phyloP scores from a whole-genome alignment of 1,140 invertebrate species.

The Mercenaria mercenaria region DNA sequence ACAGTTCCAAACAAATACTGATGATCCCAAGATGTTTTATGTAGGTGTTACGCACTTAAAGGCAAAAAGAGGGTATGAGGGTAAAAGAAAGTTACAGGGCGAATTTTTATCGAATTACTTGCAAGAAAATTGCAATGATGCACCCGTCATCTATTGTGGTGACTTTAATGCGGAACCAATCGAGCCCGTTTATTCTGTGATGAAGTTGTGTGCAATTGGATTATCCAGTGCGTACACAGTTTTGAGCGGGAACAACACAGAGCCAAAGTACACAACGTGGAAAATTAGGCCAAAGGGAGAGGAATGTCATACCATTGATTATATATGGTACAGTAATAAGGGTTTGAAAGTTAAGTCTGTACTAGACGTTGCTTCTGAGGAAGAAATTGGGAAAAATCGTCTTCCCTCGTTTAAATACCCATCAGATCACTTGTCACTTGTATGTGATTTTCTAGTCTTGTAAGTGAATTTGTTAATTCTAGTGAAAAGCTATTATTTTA shows the following conservation, averaged over 20 bases:
- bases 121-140: conserved; percentile 82
- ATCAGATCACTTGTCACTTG: conserved; percentile 93
- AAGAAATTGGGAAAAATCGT: conserved; percentile 90
- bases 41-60: conserved; percentile 93
- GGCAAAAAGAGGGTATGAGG: conserved; percentile 88
- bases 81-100: conserved; percentile 91
- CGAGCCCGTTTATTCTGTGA: conserved; percentile 90
- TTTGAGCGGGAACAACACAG: conserved; percentile 79
- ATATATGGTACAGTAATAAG: conserved; percentile 90
- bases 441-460: conserved; percentile 89
- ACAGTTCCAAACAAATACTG: conserved; percentile 28
- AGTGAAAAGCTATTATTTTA: too few relatives aligned
- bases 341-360: conserved; percentile 88
- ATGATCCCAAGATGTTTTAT: conserved; percentile 87
- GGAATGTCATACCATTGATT: conserved; percentile 92
- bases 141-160: conserved; percentile 90
- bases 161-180: conserved; percentile 93
- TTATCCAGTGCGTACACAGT: conserved; percentile 85
- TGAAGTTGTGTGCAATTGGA: conserved; percentile 69
- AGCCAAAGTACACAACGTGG: conserved; percentile 93
- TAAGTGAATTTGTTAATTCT: not conserved
- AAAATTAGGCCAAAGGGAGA: conserved; percentile 89
- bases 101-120: conserved; percentile 90
- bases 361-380: conserved; percentile 89
- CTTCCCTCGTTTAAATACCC: conserved; percentile 91